Evolutionary conservation across 2,888 invertebrate genomes (phyloP).

Genomic region (Pemphredon lugubris): DNA sequence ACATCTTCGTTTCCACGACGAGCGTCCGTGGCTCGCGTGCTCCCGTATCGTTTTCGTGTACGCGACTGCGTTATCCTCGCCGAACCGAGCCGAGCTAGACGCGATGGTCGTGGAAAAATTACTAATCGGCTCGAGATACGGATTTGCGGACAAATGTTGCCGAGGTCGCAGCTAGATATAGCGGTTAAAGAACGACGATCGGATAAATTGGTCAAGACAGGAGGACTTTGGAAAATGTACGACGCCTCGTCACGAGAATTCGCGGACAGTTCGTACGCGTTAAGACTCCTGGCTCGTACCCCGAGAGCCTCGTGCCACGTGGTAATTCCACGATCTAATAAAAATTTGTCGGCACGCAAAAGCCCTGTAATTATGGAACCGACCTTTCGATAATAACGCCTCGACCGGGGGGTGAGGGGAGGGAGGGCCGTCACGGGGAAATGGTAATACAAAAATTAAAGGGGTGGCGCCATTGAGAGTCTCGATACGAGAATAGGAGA

Average conservation of each 20-base stretch:
- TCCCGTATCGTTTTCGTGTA: neutral
- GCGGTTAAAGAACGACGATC: slow-evolving; percentile 45
- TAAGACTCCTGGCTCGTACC: neutral
- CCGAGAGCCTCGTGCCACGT: slow-evolving; percentile 19
- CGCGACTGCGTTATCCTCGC: too few relatives aligned
- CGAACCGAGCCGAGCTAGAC: neutral
- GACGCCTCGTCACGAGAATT: slow-evolving; percentile 54
- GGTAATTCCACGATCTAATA: slow-evolving; percentile 60
- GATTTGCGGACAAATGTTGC: too few relatives aligned
- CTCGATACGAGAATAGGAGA: slow-evolving; percentile 21
- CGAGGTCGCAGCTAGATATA: slow-evolving; percentile 6
- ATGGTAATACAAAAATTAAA: slow-evolving; percentile 54
- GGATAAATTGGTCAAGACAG: slow-evolving; percentile 39
- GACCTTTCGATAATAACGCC: slow-evolving; percentile 41
- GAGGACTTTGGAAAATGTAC: slow-evolving; percentile 47
- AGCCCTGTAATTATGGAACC: slow-evolving; percentile 66
- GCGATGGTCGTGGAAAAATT: neutral
- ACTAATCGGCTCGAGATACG: too few relatives aligned
- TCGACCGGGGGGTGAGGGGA: slow-evolving; percentile 1
- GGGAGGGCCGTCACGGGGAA: slow-evolving; percentile 33
- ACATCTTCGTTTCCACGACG: too few relatives aligned
- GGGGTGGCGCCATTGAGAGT: slow-evolving; percentile 27
- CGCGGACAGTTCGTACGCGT: slow-evolving; percentile 8
- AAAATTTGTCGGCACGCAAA: slow-evolving; percentile 65
- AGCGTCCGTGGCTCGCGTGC: neutral